Conservation (phyloP, 2,113 vertebrate species). For the Rhinoderma darwinii region DNA sequence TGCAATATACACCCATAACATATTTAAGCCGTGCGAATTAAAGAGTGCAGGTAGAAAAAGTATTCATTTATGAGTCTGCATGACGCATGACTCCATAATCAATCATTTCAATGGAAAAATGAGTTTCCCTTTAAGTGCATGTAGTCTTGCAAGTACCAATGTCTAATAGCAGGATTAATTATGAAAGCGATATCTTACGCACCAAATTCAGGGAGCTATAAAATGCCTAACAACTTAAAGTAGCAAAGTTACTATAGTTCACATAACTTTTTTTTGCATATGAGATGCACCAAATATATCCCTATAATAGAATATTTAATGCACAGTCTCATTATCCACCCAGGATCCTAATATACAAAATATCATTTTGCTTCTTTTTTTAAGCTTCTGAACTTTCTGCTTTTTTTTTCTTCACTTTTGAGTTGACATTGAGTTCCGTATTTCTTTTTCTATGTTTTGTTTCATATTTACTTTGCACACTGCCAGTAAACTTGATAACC, state of each 20-base stretch:
- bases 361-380: not conserved
- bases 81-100: no score
- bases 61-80: no score
- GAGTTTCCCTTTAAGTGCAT: no score
- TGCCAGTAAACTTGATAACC: conserved; percentile 75
- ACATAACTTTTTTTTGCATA: no score
- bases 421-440: not conserved
- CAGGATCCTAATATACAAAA: not conserved
- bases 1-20: no score
- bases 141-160: no score
- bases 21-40: no score
- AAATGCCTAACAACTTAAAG: no score
- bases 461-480: conserved; percentile 64
- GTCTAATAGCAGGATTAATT: not conserved
- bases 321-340: not conserved
- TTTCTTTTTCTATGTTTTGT: conserved; percentile 8
- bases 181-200: no score
- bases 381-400: conserved; percentile 55
- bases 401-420: conserved; percentile 54
- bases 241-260: no score
- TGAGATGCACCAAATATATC: not conserved
- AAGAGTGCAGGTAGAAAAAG: not conserved
- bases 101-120: no score
- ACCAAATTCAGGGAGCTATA: no score
- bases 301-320: not conserved